Evolutionary conservation across 2,797 vertebrate species (phyloP), one percentile per base, ranked within the genome.

Genomic region (Mionectes olivaceus): DNA sequence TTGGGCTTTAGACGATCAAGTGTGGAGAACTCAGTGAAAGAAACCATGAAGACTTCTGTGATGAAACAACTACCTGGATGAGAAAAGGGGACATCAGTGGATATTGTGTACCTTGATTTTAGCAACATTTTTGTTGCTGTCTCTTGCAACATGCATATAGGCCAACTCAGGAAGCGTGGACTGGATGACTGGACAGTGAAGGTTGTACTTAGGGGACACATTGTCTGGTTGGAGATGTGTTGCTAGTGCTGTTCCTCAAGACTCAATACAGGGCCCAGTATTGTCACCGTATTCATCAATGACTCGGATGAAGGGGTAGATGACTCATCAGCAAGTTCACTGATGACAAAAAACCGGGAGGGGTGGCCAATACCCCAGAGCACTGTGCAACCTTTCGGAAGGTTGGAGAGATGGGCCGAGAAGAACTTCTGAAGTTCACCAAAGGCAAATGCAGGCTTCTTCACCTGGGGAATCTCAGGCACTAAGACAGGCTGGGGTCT

Each of bases 41-140:
- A 87, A 41, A 1, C 1, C 1, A 22, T 0, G 0, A 18, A 52
- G 22, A 15, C 22, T 65, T 47, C 46, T 32, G 2, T n/a, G 22
- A 53, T 17, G 18, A 41, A 71, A 35, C 5, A 32, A 19, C 12
- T 19, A 21, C 18, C 19, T 53, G 19, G 18, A 39, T 18, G 4
- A 46, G 46, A 53, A 30, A 30, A 44, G 24, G 4, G 37, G 28
- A 63, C 28, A 33, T 25, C 25, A 83, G 44, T 33, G n/a, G 12
- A 9, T 70, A 32, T 33, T 32, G 30, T 46, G 22, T n/a, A 15
- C 19, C 27, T 41, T 41, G 39, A 83, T 35, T 78, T 50, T 71
- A 65, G 39, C 25, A 35, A 23, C 44, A 32, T 4, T 59, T 64
- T 52, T 65, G 65, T 17, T 25, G 32, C 12, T 39, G 2, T 33